Base-by-base conservation (phyloP, 2,797 vertebrate species). In the Eleutherodactylus coqui region DNA sequence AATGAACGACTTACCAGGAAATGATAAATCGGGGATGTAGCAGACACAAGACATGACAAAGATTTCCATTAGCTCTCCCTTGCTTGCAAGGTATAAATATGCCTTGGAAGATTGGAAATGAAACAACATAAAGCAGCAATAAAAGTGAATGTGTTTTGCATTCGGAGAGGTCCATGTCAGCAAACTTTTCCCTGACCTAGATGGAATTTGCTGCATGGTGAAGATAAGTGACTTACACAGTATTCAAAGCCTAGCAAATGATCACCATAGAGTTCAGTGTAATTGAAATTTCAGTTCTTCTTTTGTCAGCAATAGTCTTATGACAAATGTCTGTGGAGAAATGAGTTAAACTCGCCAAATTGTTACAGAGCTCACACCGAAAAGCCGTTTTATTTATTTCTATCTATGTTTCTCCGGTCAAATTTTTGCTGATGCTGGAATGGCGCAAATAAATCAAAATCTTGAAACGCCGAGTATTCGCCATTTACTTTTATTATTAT, bases 251-350 rank as follows among this genome's bases (percentile, higher is more conserved):
- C 73, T 67, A 87, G 76, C 76, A 62, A 83, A 84, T 87, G 86
- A 87, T 87, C 75, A 81, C 86, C 82, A 87, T 76, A 84, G 76
- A 84, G 67, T 84, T 75, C 75, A 84, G 82, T 75, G 77, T 84
- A 87, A 87, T 87, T 87, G 86, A 87, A 87, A 84, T 80, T 84
- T 81, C 82, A 67, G 76, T 87, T 87, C 70, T 77, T 79, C 86
- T 87, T 84, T 87, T 87, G 86, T 87, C 86, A 87, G 86, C 86
- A 87, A 75, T 87, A 84, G 86, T 80, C 70, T 79, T 80, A 84
- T 84, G 82, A 87, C 86, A 87, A 87, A 87, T 87, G 82, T 84
- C 82, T 87, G 69, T 75, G 47, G 55, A 51, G 69, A 87, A 87
- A 80, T 84, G 75, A 73, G 67, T 55, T 80, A 75, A 87, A 84